These are phyloP conservation scores for Paraescarpia echinospica DNA, from an alignment of 1,140 invertebrate species.

Conservation along the genomic window DNA sequence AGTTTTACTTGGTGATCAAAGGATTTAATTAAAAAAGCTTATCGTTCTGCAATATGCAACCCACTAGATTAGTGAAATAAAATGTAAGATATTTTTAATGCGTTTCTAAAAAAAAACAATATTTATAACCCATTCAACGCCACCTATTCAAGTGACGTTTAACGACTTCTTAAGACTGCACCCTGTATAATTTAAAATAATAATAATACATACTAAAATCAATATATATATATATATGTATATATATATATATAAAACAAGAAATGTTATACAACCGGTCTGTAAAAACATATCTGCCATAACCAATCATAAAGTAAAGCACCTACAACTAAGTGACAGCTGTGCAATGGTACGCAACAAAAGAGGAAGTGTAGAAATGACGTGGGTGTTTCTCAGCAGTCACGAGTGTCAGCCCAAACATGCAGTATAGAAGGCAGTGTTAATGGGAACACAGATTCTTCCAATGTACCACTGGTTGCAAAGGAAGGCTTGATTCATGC, in stretches of 20 bases:
- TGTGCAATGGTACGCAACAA: neutral
- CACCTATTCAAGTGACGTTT: too few relatives aligned
- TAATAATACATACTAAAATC: neutral
- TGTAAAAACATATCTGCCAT: neutral
- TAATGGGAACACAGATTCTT: slow-evolving; percentile 9
- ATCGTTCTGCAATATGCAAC: too few relatives aligned
- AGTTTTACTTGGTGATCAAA: too few relatives aligned
- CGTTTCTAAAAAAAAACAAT: too few relatives aligned
- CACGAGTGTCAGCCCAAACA: neutral
- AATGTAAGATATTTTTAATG: too few relatives aligned
- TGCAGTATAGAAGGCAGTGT: neutral
- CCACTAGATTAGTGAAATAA: too few relatives aligned
- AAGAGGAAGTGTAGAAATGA: neutral
- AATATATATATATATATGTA: too few relatives aligned
- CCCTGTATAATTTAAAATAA: too few relatives aligned
- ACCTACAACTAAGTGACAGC: neutral
- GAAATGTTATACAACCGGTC: neutral
- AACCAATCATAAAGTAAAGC: neutral
- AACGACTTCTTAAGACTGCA: too few relatives aligned
- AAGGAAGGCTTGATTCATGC: neutral
- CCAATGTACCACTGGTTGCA: neutral
- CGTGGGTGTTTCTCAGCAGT: neutral
- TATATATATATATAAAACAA: too few relatives aligned
- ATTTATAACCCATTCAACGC: too few relatives aligned
- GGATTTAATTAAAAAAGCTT: too few relatives aligned